Base-by-base conservation (phyloP, 2,113 vertebrate species). In the Petromus typicus region DNA sequence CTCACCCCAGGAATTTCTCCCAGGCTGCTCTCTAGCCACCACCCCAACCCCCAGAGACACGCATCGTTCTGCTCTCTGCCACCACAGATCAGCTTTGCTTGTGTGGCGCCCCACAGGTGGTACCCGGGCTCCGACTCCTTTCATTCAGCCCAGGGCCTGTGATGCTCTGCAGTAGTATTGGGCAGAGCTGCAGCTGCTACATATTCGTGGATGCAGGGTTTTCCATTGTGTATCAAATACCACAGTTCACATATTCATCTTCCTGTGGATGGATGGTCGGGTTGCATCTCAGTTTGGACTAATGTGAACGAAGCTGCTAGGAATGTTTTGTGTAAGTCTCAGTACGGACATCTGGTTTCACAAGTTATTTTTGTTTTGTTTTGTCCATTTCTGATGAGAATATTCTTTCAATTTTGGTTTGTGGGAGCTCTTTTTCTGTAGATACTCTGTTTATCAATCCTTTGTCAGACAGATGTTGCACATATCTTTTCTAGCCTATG, bases 141-240 rank as follows among this genome's bases (percentile, higher is more conserved):
- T 25, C 45, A 6, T 9, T 2, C 56, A 63, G 37, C 43, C 56
- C 51, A n/a, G 0, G 32, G 27, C 45, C 54, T 64, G 14, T 18
- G 69, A 51, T 40, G 14, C 23, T 54, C 12, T 32, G 32, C 75
- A 34, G 48, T 54, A 2, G 1, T 3, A 17, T 43, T 2, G 3
- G 7, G 1, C 14, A 12, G 2, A 43, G 8, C 51, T 0, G 69
- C 17, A 0, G 23, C 37, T 66, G 7, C 17, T 76, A 3, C 0
- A 0, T 1, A 1, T 20, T 1, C 40, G 0, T 10, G 32, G 14
- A 43, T 7, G 0, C 2, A 5, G 27, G 3, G 7, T 11, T 25
- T 27, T 40, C 9, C 0, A 1, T 64, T 25, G 1, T 34, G 9
- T 32, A 6, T 63, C 30, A 7, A 43, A 27, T 23, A 7, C 40